Evolutionary conservation across 1,140 invertebrate species (phyloP).

Genomic region (Heliconius melpomene): DNA sequence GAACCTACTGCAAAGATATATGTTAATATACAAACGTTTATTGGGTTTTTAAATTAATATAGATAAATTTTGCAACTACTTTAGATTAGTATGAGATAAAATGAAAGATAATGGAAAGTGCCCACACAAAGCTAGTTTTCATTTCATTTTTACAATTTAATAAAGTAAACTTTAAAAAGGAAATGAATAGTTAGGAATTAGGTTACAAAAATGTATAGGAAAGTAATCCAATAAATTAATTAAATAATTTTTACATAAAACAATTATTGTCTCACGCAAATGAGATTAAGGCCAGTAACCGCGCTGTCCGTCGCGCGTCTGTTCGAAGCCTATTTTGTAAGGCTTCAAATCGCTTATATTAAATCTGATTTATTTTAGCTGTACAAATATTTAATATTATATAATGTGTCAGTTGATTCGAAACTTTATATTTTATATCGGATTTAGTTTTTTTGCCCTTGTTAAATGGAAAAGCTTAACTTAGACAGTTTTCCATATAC

Average conservation of each 20-base stretch:
- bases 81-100: too few species aligned
- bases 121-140: too few species aligned
- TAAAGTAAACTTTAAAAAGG: background rate
- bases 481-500: too few species aligned
- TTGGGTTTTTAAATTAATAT: too few species aligned
- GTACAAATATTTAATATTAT: background rate
- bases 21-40: too few species aligned
- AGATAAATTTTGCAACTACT: too few species aligned
- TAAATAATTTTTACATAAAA: conserved; percentile 29
- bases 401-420: background rate
- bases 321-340: conserved; percentile 22
- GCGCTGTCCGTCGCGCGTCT: background rate
- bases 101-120: too few species aligned
- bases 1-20: too few species aligned
- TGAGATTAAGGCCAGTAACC: conserved; percentile 35
- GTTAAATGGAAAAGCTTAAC: background rate
- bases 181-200: background rate
- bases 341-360: conserved; percentile 33
- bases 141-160: too few species aligned
- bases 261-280: conserved; percentile 26
- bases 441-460: background rate
- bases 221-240: conserved; percentile 35
- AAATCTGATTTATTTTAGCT: conserved; percentile 24
- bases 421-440: too few species aligned
- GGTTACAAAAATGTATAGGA: background rate